These are phyloP conservation scores for Apamea monoglypha DNA, from an alignment of 2,888 invertebrate genomes.

Conservation along the genomic window DNA sequence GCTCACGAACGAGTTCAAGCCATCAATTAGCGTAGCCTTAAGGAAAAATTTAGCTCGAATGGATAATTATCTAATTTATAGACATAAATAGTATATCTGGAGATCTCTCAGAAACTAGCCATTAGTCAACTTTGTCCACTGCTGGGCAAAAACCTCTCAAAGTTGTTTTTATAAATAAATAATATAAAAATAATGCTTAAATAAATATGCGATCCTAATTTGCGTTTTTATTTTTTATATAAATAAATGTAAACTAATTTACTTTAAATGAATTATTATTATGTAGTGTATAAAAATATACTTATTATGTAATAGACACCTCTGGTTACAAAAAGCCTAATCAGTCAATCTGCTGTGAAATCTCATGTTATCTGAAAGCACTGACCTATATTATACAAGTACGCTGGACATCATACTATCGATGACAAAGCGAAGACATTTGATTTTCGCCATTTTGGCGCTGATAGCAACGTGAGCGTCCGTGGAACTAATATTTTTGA, in stretches of 20 bases:
- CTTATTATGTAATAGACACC: not conserved
- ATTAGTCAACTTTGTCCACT: not conserved
- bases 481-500: too few relatives aligned
- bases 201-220: constrained; percentile 2
- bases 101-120: constrained; percentile 5
- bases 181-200: too few relatives aligned
- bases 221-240: not conserved
- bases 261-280: not conserved
- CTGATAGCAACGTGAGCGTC: too few relatives aligned
- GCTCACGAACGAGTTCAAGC: too few relatives aligned
- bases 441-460: too few relatives aligned
- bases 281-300: not conserved
- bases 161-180: constrained; percentile 19
- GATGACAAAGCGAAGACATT: too few relatives aligned
- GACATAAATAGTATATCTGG: not conserved
- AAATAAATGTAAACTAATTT: constrained; percentile 1
- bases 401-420: too few relatives aligned
- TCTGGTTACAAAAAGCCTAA: not conserved
- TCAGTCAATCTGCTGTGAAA: not conserved
- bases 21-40: not conserved
- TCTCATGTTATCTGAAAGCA: too few relatives aligned
- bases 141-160: not conserved
- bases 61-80: not conserved
- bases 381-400: too few relatives aligned
- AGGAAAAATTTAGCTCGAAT: not conserved